Evolutionary conservation across 1,140 invertebrate genomes (phyloP).

Genomic region (Drosophila mauritiana): DNA sequence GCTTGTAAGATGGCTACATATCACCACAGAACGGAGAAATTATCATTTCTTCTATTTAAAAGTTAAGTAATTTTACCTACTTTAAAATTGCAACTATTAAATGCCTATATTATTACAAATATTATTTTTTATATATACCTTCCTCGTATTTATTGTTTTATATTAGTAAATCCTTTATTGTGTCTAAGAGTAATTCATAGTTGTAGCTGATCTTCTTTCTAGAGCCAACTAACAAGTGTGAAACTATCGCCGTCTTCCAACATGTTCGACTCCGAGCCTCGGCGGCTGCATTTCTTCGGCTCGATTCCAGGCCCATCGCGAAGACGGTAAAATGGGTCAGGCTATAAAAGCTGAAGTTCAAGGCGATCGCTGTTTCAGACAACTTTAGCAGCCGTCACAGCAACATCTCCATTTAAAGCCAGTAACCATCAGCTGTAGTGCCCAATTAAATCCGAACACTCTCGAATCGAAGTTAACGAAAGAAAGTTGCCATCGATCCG

Average conservation of each 20-base stretch:
- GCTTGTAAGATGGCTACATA: too few relatives aligned
- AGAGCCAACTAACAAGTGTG: background rate
- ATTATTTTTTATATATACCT: background rate
- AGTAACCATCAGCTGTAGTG: slow-evolving; percentile 1
- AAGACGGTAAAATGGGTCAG: slow-evolving; percentile 85
- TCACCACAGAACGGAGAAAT: too few relatives aligned
- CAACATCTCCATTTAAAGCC: slow-evolving; percentile 14
- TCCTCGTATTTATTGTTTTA: background rate
- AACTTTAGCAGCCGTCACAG: slow-evolving; percentile 52
- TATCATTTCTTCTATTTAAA: background rate
- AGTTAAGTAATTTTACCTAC: background rate
- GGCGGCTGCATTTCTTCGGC: slow-evolving; percentile 66
- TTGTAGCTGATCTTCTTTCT: too few relatives aligned
- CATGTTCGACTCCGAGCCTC: slow-evolving; percentile 40
- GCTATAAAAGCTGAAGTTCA: slow-evolving; percentile 86
- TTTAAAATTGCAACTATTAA: too few relatives aligned
- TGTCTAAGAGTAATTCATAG: too few relatives aligned
- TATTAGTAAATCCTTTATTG: too few relatives aligned
- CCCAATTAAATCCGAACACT: slow-evolving; percentile 48
- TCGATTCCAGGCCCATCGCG: slow-evolving; percentile 43
- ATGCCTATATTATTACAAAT: too few relatives aligned
- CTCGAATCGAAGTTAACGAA: slow-evolving; percentile 45
- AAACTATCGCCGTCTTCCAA: slow-evolving; percentile 14
- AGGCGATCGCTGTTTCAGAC: slow-evolving; percentile 85
- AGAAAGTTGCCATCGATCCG: slow-evolving; percentile 54